These are phyloP conservation scores for Dreissena polymorpha DNA, from an alignment of 1,140 invertebrate species.

Conservation along the genomic window DNA sequence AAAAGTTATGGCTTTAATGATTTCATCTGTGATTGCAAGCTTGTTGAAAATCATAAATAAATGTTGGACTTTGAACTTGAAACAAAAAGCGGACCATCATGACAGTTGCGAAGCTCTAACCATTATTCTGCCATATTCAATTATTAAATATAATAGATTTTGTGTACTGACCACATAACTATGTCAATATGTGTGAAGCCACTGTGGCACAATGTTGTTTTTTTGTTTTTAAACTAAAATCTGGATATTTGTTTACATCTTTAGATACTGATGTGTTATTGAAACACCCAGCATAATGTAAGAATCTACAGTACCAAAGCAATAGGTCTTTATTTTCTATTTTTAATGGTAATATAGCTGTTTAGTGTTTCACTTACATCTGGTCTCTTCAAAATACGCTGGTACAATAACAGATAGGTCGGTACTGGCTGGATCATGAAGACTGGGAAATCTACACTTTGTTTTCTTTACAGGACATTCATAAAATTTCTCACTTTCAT, in stretches of 20 bases:
- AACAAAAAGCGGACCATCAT: background rate
- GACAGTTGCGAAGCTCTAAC: background rate
- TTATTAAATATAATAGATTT: background rate
- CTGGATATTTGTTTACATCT: too few relatives aligned
- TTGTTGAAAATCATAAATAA: background rate
- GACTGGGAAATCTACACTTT: constrained; percentile 86
- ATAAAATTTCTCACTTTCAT: constrained; percentile 86
- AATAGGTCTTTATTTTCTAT: too few relatives aligned
- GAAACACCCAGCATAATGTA: too few relatives aligned
- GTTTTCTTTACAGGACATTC: constrained; percentile 83
- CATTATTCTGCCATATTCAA: background rate
- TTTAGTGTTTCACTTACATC: constrained; percentile 89
- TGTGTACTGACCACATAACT: too few relatives aligned
- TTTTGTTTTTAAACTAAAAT: too few relatives aligned
- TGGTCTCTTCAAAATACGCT: constrained; percentile 95
- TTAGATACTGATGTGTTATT: too few relatives aligned
- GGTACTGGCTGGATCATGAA: constrained; percentile 85
- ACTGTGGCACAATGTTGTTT: too few relatives aligned
- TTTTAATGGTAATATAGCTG: too few relatives aligned
- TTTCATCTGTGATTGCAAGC: background rate
- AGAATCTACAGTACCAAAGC: too few relatives aligned
- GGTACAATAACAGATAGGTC: constrained; percentile 95
- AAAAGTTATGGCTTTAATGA: background rate
- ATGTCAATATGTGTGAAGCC: background rate
- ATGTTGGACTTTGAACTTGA: background rate